Evolutionary conservation across 2,888 invertebrate species (phyloP).

Genomic region (Folsomia candida): DNA sequence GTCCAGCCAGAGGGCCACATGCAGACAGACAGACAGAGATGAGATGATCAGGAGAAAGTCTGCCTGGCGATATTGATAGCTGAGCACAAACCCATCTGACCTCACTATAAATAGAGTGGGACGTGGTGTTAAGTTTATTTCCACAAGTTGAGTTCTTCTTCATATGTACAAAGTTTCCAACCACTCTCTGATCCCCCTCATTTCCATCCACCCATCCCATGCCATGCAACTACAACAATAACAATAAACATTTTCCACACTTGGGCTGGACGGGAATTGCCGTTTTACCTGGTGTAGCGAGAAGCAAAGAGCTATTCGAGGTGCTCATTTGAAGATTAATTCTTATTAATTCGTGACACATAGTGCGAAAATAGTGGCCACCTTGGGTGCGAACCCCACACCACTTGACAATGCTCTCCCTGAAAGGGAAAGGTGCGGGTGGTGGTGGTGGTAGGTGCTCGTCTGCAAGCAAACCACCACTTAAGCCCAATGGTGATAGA

Average conservation of each 20-base stretch:
- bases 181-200: too few species aligned
- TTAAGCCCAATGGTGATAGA: not conserved
- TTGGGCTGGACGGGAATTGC: not conserved
- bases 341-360: not conserved
- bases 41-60: too few species aligned
- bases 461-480: not conserved
- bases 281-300: not conserved
- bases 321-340: not conserved
- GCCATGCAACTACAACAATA: conserved; percentile 2
- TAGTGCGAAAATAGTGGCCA: not conserved
- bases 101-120: not conserved
- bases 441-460: not conserved
- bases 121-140: not conserved
- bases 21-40: too few species aligned
- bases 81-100: too few species aligned
- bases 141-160: not conserved
- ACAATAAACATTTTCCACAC: conserved; percentile 12
- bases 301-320: not conserved
- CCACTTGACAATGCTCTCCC: not conserved
- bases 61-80: too few species aligned
- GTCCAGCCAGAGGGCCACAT: too few species aligned
- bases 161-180: not conserved
- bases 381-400: not conserved
- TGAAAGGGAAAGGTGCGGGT: not conserved
- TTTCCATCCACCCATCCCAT: not conserved